Percentiles rank a stretch among this genome's conserved stretches.
These are phyloP conservation scores for Morone saxatilis DNA, from an alignment of 2,113 vertebrate species.

Conservation along the genomic window DNA sequence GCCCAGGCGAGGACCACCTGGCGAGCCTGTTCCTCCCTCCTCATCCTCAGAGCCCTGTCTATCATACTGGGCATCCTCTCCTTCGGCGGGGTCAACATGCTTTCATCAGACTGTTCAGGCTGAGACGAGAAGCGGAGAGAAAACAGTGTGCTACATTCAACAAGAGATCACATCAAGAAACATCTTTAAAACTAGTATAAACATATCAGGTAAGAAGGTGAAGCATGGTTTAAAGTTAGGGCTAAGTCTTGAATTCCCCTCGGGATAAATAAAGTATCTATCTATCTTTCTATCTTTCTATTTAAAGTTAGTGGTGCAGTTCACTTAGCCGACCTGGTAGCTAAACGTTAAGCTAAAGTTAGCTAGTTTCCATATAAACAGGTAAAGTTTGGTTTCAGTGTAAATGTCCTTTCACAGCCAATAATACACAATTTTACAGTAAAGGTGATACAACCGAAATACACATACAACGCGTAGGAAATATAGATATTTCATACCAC, in stretches of 20 bases:
- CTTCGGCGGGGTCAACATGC: constrained; percentile 83
- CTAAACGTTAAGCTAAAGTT: constrained; percentile 53
- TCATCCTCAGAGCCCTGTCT: constrained; percentile 92
- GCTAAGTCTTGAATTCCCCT: too few species aligned
- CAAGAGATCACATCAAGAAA: neutral
- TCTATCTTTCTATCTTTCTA: too few species aligned
- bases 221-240: too few species aligned
- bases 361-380: constrained; percentile 28
- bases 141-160: neutral
- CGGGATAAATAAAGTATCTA: too few species aligned
- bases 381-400: rapidly evolving
- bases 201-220: neutral
- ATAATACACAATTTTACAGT: rapidly evolving
- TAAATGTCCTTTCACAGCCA: neutral
- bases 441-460: neutral
- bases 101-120: constrained; percentile 36
- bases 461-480: rapidly evolving
- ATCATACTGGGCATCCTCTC: constrained; percentile 86
- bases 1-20: constrained; percentile 95
- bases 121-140: neutral
- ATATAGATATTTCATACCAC: constrained; percentile 59
- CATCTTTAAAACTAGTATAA: rapidly evolving
- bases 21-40: constrained; percentile 90
- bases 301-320: too few species aligned
- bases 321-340: constrained; percentile 9